phyloP scores from a whole-genome alignment of 2,888 invertebrate genomes.

The Melanostoma scalare region DNA sequence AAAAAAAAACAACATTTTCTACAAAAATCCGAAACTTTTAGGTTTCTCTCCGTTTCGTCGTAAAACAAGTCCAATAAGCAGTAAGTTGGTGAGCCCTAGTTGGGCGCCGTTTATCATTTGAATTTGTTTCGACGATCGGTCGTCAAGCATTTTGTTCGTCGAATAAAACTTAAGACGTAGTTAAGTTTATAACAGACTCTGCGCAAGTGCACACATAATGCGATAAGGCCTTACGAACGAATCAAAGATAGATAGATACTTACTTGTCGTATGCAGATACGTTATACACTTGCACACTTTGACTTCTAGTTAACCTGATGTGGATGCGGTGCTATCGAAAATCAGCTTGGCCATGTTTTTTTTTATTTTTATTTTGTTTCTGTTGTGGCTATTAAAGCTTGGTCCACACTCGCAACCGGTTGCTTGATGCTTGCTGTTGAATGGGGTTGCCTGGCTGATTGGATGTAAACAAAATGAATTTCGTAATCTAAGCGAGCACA shows the following conservation, averaged over 20 bases:
- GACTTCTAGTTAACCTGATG: conserved; percentile 65
- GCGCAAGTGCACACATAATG: conserved; percentile 57
- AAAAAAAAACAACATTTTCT: no score
- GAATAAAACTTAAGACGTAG: conserved; percentile 70
- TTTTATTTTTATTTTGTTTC: conserved; percentile 10
- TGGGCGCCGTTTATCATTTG: neutral
- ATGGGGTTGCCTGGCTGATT: conserved; percentile 22
- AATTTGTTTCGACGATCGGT: conserved; percentile 14
- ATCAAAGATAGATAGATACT: conserved; percentile 43
- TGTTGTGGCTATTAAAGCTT: conserved; percentile 31
- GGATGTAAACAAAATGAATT: conserved; percentile 68
- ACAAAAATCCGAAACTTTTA: no score
- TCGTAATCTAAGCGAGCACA: conserved; percentile 64
- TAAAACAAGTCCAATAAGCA: neutral
- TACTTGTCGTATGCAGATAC: conserved; percentile 58
- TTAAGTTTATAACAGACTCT: conserved; percentile 56
- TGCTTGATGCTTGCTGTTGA: neutral
- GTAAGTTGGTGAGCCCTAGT: neutral
- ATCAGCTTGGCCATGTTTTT: conserved; percentile 25
- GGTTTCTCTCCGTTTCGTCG: no score
- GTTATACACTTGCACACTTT: conserved; percentile 70
- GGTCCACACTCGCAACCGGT: conserved; percentile 41
- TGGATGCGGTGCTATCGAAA: conserved; percentile 65
- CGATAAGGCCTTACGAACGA: conserved; percentile 53
- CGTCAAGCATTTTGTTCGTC: conserved; percentile 49